Evolutionary conservation across 2,888 invertebrate genomes (phyloP).

Genomic region (Drosophila formosana): DNA sequence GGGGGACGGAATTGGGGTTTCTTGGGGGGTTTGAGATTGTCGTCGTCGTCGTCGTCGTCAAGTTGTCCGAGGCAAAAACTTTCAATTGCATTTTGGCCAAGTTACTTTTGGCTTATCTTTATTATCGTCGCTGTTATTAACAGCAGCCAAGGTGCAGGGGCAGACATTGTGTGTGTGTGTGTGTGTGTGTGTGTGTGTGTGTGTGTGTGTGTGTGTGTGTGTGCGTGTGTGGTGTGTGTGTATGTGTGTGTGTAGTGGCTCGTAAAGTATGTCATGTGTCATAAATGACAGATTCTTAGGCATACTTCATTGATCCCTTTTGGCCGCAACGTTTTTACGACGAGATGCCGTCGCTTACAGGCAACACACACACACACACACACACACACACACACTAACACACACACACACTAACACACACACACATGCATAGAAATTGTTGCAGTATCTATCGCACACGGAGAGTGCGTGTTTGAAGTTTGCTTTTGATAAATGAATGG

Average conservation of each 20-base stretch:
- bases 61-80: slow-evolving; percentile 54
- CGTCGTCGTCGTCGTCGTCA: slow-evolving; percentile 26
- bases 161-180: background rate
- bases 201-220: background rate
- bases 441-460: slow-evolving; percentile 63
- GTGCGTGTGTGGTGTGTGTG: background rate
- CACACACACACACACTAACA: slow-evolving; percentile 14
- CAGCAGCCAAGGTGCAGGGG: slow-evolving; percentile 5
- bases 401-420: slow-evolving; percentile 19
- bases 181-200: background rate
- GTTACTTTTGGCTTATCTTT: slow-evolving; percentile 72
- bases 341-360: slow-evolving; percentile 19
- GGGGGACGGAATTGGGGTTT: background rate
- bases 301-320: slow-evolving; percentile 78
- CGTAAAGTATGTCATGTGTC: slow-evolving; percentile 81
- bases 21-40: no score
- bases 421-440: slow-evolving; percentile 57
- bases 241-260: slow-evolving; percentile 21
- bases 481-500: slow-evolving; percentile 79
- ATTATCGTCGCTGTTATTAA: slow-evolving; percentile 70
- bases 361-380: background rate
- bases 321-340: slow-evolving; percentile 63
- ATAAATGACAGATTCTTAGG: slow-evolving; percentile 81
- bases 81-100: slow-evolving; percentile 73
- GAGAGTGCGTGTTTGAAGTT: slow-evolving; percentile 73